These are phyloP conservation scores for Haliclystus octoradiatus DNA, from an alignment of 30 jellyfish, hydroid and myxozoan species.

Conservation along the genomic window DNA sequence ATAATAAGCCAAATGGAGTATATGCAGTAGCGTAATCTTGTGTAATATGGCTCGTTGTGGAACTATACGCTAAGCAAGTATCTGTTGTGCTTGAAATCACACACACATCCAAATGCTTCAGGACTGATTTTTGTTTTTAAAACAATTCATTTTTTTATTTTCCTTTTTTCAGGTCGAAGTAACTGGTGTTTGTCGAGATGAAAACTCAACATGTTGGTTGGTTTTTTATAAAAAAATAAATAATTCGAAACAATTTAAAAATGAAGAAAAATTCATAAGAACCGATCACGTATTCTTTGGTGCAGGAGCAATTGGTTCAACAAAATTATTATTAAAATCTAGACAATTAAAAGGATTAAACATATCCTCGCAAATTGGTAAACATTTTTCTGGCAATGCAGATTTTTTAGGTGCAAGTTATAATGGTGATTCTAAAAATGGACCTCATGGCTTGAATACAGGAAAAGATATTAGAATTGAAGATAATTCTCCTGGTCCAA, in stretches of 20 bases:
- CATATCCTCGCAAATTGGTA: conserved; percentile 14
- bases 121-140: no score
- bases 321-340: conserved; percentile 25
- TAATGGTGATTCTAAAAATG: conserved; percentile 2
- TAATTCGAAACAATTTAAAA: conserved; percentile 1
- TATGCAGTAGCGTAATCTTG: no score
- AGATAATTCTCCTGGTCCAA: conserved; percentile 20
- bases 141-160: no score
- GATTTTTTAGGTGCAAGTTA: conserved; percentile 23
- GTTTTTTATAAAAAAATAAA: conserved; percentile 6
- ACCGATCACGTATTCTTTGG: conserved; percentile 26
- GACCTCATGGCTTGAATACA: conserved; percentile 8
- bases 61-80: no score
- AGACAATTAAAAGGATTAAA: conserved; percentile 22
- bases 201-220: no score
- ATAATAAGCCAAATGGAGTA: no score
- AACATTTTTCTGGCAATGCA: conserved; percentile 31
- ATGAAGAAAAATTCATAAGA: conserved; percentile 4
- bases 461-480: neutral
- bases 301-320: conserved; percentile 34
- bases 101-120: no score
- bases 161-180: no score
- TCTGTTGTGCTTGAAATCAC: no score
- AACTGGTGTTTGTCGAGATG: no score
- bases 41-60: no score